phyloP scores from a whole-genome alignment of 2,797 vertebrate genomes.

The Sus cebifrons region DNA sequence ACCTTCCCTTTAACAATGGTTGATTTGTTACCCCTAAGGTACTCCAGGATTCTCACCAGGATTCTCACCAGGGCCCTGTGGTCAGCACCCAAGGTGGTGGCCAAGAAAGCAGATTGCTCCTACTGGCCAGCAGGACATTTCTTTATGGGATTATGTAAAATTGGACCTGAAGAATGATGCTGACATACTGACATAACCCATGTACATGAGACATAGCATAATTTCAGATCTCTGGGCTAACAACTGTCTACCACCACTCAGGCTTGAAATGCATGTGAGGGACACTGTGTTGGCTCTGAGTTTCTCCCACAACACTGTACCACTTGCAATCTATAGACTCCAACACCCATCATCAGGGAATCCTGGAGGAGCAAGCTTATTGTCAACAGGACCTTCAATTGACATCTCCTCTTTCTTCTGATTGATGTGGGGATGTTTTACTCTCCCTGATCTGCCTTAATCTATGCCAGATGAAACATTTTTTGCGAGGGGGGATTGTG shows the following conservation, averaged over 20 bases:
- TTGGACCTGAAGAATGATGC: neutral
- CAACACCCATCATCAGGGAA: neutral
- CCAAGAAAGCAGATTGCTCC: neutral
- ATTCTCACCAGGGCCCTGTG: neutral
- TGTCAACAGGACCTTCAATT: neutral
- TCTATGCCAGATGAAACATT: neutral
- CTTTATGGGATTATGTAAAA: neutral
- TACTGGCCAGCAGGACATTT: neutral
- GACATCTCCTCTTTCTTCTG: neutral
- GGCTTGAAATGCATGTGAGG: neutral
- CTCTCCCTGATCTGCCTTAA: neutral
- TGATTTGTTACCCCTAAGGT: neutral
- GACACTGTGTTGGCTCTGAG: neutral
- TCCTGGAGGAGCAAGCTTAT: neutral
- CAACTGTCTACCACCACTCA: neutral
- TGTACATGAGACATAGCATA: neutral
- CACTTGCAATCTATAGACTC: neutral
- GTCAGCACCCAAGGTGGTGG: no score
- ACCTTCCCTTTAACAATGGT: neutral
- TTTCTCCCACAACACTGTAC: neutral
- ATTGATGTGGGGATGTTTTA: neutral
- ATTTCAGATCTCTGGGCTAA: neutral
- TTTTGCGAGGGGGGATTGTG: neutral
- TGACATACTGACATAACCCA: neutral
- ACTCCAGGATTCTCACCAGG: neutral